These are phyloP conservation scores for Dendrocincla fuliginosa DNA, from an alignment of 2,797 vertebrate species.

Conservation along the genomic window DNA sequence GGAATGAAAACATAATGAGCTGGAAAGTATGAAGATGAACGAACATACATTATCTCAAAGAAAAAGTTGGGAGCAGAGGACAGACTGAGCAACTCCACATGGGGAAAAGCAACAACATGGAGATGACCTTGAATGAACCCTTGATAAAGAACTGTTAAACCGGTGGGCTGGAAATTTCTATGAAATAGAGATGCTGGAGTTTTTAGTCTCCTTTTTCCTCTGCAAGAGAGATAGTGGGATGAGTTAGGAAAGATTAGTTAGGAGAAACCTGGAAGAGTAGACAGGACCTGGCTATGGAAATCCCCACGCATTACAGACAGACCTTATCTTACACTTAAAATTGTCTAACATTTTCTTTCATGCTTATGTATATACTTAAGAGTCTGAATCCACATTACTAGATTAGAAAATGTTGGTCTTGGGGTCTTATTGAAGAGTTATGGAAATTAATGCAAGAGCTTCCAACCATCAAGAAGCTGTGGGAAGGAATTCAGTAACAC, in stretches of 20 bases:
- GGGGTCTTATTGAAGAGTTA: not conserved
- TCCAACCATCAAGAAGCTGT: not conserved
- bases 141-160: not conserved
- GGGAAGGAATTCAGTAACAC: not conserved
- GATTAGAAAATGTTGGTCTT: not conserved
- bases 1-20: not conserved
- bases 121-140: not conserved
- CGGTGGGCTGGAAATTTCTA: not conserved
- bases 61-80: not conserved
- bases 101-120: not conserved
- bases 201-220: not conserved
- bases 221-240: fast-evolving
- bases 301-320: fast-evolving
- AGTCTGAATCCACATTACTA: fast-evolving
- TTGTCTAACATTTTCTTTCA: not conserved
- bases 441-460: not conserved
- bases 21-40: not conserved
- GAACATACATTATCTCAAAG: not conserved
- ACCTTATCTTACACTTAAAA: not conserved
- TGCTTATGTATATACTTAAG: not conserved
- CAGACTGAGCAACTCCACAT: not conserved
- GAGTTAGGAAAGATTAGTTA: not conserved
- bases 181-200: not conserved
- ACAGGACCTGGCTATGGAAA: not conserved
- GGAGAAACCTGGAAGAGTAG: not conserved